Percentiles rank a stretch among this genome's conserved stretches.
Evolutionary conservation across 2,888 invertebrate genomes (phyloP).

Genomic region (Nycteola revayana): DNA sequence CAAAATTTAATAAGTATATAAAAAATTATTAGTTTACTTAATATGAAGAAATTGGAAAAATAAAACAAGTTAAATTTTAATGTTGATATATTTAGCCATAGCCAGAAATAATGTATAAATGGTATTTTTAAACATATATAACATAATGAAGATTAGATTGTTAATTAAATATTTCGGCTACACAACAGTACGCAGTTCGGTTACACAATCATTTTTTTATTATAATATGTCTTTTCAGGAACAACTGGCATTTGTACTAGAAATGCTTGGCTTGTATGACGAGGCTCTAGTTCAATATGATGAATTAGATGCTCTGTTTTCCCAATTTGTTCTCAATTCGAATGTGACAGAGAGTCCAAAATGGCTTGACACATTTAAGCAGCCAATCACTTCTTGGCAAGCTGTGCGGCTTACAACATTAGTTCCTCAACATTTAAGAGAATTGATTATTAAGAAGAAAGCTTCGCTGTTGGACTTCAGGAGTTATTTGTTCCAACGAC

Average conservation of each 20-base stretch:
- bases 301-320: constrained; percentile 97
- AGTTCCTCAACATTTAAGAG: constrained; percentile 81
- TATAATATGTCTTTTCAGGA: constrained; percentile 82
- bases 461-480: constrained; percentile 94
- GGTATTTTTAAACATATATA: too few species aligned
- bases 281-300: constrained; percentile 98
- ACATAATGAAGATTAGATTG: too few species aligned
- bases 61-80: too few species aligned
- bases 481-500: constrained; percentile 96
- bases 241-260: constrained; percentile 96
- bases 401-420: constrained; percentile 87
- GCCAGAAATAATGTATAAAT: too few species aligned
- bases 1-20: too few species aligned
- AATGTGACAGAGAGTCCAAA: constrained; percentile 92
- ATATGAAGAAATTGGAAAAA: too few species aligned
- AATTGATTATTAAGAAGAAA: constrained; percentile 69
- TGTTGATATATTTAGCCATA: too few species aligned
- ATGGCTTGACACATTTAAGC: constrained; percentile 92
- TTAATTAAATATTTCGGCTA: too few species aligned
- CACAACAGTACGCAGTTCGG: too few species aligned
- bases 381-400: constrained; percentile 91
- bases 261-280: constrained; percentile 96
- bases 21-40: too few species aligned
- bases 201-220: too few species aligned
- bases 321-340: constrained; percentile 97